Conservation (phyloP, 1,140 invertebrate genomes). For the Schlechtendalia chinensis region DNA sequence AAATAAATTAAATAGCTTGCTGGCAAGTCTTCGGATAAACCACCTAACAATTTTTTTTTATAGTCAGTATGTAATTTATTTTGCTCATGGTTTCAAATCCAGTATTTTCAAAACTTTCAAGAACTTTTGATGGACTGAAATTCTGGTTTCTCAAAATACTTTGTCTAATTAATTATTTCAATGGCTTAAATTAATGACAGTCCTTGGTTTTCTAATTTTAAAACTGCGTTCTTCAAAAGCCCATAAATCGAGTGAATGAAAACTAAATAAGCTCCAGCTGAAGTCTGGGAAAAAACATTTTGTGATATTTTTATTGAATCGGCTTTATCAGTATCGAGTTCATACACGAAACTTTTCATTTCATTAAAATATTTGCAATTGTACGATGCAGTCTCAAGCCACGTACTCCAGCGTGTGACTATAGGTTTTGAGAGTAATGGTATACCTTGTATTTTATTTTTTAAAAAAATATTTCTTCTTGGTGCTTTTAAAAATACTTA, state of each 20-base stretch:
- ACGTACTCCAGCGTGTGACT: background rate
- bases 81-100: too few species aligned
- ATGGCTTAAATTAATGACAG: background rate
- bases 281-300: too few species aligned
- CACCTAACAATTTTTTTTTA: too few species aligned
- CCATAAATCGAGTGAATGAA: background rate
- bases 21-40: too few species aligned
- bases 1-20: too few species aligned
- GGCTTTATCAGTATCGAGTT: background rate
- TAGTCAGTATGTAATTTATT: too few species aligned
- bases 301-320: too few species aligned
- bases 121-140: too few species aligned
- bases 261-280: background rate
- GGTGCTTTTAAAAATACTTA: background rate
- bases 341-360: background rate
- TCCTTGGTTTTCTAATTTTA: background rate
- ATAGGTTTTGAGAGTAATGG: background rate
- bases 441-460: background rate
- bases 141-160: too few species aligned
- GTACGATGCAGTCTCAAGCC: background rate
- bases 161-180: background rate
- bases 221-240: background rate
- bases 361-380: background rate
- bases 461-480: background rate
- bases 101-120: too few species aligned